phyloP scores from a whole-genome alignment of 92 coral and sea anemone species.

The Pocillopora meandrina region DNA sequence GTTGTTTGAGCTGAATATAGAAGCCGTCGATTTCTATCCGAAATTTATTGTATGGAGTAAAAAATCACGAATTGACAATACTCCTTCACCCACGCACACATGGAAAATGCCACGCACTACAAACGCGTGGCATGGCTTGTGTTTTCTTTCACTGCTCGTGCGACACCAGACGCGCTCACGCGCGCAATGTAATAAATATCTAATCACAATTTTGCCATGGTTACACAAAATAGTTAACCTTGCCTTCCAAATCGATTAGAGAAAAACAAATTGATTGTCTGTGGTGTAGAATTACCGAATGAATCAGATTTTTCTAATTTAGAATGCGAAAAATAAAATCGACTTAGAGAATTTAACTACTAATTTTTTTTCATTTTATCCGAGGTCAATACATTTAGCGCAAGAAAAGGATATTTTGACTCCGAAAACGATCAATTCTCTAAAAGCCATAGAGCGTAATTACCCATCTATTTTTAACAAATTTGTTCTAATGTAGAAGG shows the following conservation, averaged over 20 bases:
- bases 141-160: conserved; percentile 11
- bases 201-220: conserved; percentile 15
- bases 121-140: not conserved
- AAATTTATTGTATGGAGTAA: no score
- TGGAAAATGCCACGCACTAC: no score
- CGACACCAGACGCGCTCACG: not conserved
- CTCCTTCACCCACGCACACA: no score
- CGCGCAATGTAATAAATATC: not conserved
- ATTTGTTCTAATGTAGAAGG: conserved; percentile 30
- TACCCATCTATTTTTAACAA: conserved; percentile 27
- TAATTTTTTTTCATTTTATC: not conserved
- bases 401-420: not conserved
- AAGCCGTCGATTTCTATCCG: no score
- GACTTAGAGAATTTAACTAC: not conserved
- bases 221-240: not conserved
- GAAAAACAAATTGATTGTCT: not conserved
- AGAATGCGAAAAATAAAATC: not conserved
- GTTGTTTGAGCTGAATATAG: not conserved
- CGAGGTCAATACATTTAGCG: conserved; percentile 1
- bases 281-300: not conserved
- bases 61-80: no score
- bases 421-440: conserved; percentile 3
- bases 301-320: not conserved
- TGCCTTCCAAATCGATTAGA: not conserved
- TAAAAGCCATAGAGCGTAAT: conserved; percentile 23